These are phyloP conservation scores for Heteractis magnifica DNA, from an alignment of 92 coral and sea anemone genomes.

Conservation along the genomic window DNA sequence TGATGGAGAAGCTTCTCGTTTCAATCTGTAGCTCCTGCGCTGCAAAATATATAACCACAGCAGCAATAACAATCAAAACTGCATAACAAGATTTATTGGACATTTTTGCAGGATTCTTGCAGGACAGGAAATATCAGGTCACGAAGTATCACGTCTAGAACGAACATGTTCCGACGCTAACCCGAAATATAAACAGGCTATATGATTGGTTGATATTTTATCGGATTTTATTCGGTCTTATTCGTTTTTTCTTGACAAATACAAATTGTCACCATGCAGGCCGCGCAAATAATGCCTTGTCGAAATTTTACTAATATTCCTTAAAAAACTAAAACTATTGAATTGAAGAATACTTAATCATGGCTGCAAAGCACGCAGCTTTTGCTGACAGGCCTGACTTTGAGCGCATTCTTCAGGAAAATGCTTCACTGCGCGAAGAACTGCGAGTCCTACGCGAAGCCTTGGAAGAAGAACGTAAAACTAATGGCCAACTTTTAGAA, in stretches of 20 bases:
- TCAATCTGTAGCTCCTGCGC: conserved; percentile 1
- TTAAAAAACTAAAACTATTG: conserved; percentile 1
- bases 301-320: neutral
- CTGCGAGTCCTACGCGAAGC: conserved; percentile 63
- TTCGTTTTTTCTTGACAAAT: neutral
- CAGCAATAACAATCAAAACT: neutral
- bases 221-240: neutral
- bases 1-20: neutral
- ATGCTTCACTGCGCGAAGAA: conserved; percentile 62
- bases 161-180: neutral
- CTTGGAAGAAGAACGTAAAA: conserved; percentile 59
- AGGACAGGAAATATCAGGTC: neutral
- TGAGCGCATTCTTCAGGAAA: conserved; percentile 71
- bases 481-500: conserved; percentile 59
- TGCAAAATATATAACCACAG: neutral
- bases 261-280: neutral
- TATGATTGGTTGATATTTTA: neutral
- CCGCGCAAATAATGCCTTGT: neutral
- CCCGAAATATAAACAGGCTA: neutral
- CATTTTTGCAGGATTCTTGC: neutral
- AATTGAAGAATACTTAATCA: neutral
- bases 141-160: neutral
- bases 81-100: neutral
- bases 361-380: conserved; percentile 67
- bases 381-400: conserved; percentile 56